phyloP scores from a whole-genome alignment of 2,888 invertebrate species.

The Steinernema carpocapsae region DNA sequence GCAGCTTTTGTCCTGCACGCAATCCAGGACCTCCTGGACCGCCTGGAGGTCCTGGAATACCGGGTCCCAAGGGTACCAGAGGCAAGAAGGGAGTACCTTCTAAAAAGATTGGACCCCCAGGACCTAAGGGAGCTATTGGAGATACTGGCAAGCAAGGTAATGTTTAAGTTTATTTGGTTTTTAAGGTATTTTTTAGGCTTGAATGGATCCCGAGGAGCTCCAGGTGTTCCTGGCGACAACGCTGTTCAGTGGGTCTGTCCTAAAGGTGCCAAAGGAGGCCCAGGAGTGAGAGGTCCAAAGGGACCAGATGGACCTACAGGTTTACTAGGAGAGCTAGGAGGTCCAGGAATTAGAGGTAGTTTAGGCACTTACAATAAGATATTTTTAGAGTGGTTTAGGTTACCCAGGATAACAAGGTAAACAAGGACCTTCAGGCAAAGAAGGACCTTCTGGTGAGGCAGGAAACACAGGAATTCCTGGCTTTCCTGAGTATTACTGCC shows the following conservation, averaged over 20 bases:
- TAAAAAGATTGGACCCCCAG: not conserved
- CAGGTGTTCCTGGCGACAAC: not conserved
- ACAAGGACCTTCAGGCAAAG: not conserved
- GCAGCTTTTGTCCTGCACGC: not conserved
- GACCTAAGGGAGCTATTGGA: conserved; percentile 2
- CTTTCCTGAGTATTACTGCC: conserved; percentile 7
- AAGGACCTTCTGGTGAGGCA: not conserved
- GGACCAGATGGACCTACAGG: not conserved
- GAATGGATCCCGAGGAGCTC: not conserved
- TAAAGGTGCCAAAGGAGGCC: not conserved
- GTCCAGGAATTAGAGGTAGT: not conserved
- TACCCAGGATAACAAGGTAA: not conserved
- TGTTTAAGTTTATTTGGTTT: not conserved
- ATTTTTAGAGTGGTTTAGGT: not conserved
- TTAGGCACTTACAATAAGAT: no score
- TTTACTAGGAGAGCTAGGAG: not conserved
- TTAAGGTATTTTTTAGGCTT: not conserved
- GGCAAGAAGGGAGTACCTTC: not conserved
- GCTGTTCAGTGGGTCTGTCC: conserved; percentile 8
- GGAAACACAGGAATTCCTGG: not conserved
- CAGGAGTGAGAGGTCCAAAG: not conserved
- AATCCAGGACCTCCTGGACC: not conserved
- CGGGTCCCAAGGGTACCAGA: not conserved
- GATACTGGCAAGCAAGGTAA: conserved; percentile 8
- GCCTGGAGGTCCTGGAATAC: conserved; percentile 6